Percentiles rank a stretch among this genome's conserved stretches.
Conservation (phyloP, 1,140 invertebrate species). For the Drosophila sp. region DNA sequence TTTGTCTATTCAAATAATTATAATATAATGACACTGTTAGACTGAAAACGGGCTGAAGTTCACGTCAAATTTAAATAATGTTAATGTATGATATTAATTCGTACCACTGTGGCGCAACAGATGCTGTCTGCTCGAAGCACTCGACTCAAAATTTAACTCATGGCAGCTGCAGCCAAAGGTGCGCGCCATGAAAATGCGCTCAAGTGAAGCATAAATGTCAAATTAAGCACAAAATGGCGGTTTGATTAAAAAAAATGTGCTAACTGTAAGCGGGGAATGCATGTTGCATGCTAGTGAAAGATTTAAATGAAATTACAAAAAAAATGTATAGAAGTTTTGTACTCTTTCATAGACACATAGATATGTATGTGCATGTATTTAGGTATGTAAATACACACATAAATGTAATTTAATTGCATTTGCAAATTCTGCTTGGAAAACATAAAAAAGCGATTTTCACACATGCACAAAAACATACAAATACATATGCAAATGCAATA, state of each 20-base stretch:
- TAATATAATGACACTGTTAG: neutral
- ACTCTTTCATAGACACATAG: conserved; percentile 4
- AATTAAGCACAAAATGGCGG: conserved; percentile 25
- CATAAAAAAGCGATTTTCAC: conserved; percentile 5
- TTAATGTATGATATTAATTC: neutral
- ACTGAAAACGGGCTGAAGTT: too few species aligned
- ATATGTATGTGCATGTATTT: conserved; percentile 21
- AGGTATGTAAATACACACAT: conserved; percentile 24
- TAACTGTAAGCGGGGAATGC: conserved; percentile 62
- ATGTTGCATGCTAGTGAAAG: conserved; percentile 52
- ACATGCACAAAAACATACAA: conserved; percentile 10
- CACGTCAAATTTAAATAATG: neutral
- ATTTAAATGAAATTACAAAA: conserved; percentile 44
- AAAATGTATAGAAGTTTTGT: conserved; percentile 3
- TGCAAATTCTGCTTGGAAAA: conserved; percentile 3
- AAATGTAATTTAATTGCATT: conserved; percentile 66
- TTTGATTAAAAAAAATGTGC: conserved; percentile 37
- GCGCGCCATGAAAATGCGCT: neutral
- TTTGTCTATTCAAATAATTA: too few species aligned
- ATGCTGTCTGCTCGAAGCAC: conserved; percentile 13
- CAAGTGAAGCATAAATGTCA: conserved; percentile 19
- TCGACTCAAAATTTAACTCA: conserved; percentile 38
- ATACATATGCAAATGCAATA: conserved; percentile 57
- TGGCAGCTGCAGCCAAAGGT: neutral
- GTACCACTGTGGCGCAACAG: conserved; percentile 47